These are phyloP conservation scores for Drosophila pseudotalamancana DNA, from an alignment of 2,888 invertebrate species.

Conservation along the genomic window DNA sequence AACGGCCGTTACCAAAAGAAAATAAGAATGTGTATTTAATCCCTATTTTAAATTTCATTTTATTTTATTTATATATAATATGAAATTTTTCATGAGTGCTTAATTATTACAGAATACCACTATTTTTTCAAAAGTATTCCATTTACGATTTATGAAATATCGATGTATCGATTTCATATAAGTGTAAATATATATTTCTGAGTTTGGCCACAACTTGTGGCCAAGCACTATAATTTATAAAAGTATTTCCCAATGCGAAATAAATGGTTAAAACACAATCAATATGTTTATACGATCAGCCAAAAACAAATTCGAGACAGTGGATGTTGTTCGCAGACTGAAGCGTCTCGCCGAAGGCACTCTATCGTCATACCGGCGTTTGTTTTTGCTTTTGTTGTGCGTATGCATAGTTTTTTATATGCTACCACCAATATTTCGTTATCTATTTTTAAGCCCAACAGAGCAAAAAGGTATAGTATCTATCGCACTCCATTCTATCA, in stretches of 20 bases:
- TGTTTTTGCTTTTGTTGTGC: conserved; percentile 84
- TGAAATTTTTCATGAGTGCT: neutral
- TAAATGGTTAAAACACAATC: conserved; percentile 27
- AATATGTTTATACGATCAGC: conserved; percentile 83
- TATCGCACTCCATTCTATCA: neutral
- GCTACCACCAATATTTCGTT: conserved; percentile 87
- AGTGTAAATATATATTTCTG: conserved; percentile 24
- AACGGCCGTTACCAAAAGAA: too few relatives aligned
- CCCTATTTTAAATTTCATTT: neutral
- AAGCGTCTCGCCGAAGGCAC: conserved; percentile 82
- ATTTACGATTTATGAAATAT: conserved; percentile 4
- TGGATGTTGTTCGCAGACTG: conserved; percentile 80
- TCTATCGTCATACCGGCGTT: conserved; percentile 82
- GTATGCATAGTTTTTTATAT: conserved; percentile 87
- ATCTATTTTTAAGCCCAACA: conserved; percentile 86
- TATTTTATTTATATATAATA: neutral
- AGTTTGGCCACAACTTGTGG: conserved; percentile 57
- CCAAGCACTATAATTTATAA: conserved; percentile 52
- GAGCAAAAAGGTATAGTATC: conserved; percentile 81
- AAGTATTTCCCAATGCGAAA: conserved; percentile 49
- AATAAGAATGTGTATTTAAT: too few relatives aligned
- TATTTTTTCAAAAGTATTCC: neutral
- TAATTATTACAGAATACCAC: neutral
- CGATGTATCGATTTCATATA: conserved; percentile 40
- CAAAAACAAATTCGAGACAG: conserved; percentile 83